phyloP scores from a whole-genome alignment of 2,113 vertebrate species.

The Emydocephalus ijimae region DNA sequence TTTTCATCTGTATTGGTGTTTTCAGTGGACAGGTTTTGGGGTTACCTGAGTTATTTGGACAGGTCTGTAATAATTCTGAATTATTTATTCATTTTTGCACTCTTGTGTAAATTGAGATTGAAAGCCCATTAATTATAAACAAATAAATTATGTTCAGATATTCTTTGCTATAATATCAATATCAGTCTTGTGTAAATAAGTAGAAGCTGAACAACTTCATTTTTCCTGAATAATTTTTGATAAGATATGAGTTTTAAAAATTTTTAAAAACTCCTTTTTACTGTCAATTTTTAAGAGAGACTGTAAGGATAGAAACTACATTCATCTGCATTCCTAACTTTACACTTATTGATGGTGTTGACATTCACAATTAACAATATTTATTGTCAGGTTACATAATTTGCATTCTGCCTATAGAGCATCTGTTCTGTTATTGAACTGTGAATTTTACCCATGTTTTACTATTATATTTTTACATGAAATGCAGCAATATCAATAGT shows the following conservation, averaged over 20 bases:
- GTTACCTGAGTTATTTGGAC: constrained; percentile 87
- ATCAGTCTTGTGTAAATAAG: neutral
- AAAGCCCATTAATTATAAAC: constrained; percentile 3
- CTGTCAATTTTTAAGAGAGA: neutral
- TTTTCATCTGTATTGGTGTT: constrained; percentile 92
- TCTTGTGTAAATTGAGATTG: neutral
- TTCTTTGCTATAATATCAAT: neutral
- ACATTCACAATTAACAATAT: neutral
- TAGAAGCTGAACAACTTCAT: neutral
- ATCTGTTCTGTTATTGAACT: neutral
- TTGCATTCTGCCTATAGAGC: neutral
- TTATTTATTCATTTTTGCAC: neutral
- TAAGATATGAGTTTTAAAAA: neutral
- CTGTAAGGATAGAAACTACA: neutral
- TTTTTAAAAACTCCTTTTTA: neutral
- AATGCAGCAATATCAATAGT: neutral
- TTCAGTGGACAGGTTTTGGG: constrained; percentile 88
- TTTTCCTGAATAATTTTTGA: neutral
- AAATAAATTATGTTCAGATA: neutral
- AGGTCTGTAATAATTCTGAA: constrained; percentile 70
- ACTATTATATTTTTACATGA: too few species aligned
- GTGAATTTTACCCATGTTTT: neutral
- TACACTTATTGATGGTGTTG: neutral
- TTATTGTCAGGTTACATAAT: neutral
- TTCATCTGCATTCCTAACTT: neutral